Conservation (phyloP, 2,797 vertebrate species). For the Liasis olivaceus region DNA sequence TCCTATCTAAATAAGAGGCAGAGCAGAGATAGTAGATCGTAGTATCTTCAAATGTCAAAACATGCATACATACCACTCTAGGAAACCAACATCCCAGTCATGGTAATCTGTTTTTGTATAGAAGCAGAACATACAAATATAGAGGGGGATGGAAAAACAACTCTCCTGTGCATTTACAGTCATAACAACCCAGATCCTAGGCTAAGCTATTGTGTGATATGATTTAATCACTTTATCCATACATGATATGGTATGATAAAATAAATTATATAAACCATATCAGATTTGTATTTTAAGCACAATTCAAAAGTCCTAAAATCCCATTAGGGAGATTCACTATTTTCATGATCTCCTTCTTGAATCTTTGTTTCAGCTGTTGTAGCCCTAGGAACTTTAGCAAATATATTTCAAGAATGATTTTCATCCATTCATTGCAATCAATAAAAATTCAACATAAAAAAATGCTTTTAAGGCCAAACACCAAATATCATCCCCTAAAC, state of each 20-base stretch:
- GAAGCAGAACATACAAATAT: not conserved
- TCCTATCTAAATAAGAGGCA: constrained; percentile 12
- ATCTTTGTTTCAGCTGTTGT: not conserved
- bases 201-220: not conserved
- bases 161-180: not conserved
- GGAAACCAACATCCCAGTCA: not conserved
- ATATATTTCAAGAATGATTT: not conserved
- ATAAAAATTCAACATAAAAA: not conserved
- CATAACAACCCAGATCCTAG: not conserved
- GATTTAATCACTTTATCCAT: not conserved
- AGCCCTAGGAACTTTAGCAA: not conserved
- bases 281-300: not conserved
- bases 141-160: not conserved
- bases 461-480: not conserved
- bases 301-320: not conserved
- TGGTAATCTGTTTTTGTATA: not conserved
- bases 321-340: not conserved
- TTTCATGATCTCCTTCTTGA: not conserved
- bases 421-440: not conserved
- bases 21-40: not conserved
- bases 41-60: not conserved
- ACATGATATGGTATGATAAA: not conserved
- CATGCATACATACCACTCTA: not conserved
- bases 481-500: not conserved
- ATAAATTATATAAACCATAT: not conserved